Evolutionary conservation across 2,888 invertebrate genomes (phyloP).

Genomic region (Arctia plantaginis): DNA sequence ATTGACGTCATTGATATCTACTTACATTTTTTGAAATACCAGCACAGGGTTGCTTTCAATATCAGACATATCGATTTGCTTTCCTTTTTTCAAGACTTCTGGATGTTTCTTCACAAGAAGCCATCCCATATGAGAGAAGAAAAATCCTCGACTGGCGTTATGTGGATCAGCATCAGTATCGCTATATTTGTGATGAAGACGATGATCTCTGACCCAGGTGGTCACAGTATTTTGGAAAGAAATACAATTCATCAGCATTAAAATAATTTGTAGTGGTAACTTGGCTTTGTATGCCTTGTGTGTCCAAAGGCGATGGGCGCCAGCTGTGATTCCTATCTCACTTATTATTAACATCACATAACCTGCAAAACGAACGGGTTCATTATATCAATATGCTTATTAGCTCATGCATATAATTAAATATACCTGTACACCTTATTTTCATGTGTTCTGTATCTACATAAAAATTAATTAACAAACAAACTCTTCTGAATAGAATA

Average conservation of each 20-base stretch:
- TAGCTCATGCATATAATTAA: neutral
- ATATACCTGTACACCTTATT: too few species aligned
- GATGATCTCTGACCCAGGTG: slow-evolving; percentile 88
- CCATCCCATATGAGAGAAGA: slow-evolving; percentile 95
- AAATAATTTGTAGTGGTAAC: slow-evolving; percentile 59
- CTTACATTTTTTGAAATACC: slow-evolving; percentile 89
- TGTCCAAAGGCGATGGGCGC: slow-evolving; percentile 64
- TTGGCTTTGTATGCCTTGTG: slow-evolving; percentile 65
- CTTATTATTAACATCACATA: slow-evolving; percentile 45
- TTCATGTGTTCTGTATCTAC: too few species aligned
- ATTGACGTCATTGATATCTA: slow-evolving; percentile 16
- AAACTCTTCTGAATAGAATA: too few species aligned
- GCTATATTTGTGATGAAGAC: slow-evolving; percentile 90
- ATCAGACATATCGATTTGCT: slow-evolving; percentile 90
- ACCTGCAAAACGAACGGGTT: slow-evolving; percentile 47
- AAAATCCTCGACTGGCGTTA: slow-evolving; percentile 92
- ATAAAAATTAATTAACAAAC: too few species aligned
- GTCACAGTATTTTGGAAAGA: slow-evolving; percentile 82
- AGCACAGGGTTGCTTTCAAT: slow-evolving; percentile 89
- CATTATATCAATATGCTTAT: neutral
- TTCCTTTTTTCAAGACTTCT: slow-evolving; percentile 89
- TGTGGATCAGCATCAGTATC: slow-evolving; percentile 86
- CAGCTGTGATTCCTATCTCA: slow-evolving; percentile 64
- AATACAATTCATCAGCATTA: slow-evolving; percentile 62
- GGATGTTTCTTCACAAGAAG: slow-evolving; percentile 91